Base-by-base conservation (phyloP, 2,113 vertebrate species). In the Oplegnathus fasciatus region DNA sequence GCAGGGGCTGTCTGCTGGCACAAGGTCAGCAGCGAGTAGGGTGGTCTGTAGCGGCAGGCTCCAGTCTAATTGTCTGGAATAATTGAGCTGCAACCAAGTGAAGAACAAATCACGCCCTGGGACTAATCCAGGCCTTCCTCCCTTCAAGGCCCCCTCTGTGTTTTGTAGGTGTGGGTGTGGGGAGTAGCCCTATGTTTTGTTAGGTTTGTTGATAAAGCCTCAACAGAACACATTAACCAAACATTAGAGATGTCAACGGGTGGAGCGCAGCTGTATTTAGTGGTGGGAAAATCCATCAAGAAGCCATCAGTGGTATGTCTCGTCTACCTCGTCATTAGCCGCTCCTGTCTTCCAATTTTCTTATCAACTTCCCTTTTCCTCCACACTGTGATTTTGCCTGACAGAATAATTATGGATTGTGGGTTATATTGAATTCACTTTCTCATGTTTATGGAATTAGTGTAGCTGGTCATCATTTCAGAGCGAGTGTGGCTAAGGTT, bases 31-130 rank as follows among this genome's bases (percentile, higher is more conserved):
- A 80, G 86, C 91, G 8, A 89, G 91, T 84, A 55, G 90, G 93
- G 94, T 95, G 94, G 94, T 94, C 93, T 75, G 28, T 20, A 70
- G 82, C 77, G 78, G 88, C 89, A 77, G 91, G 72, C 91, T 93
- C 91, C 89, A 89, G 89, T 88, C 91, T 94, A 93, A 94, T 95
- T 93, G 93, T 93, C 90, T 92, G 93, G 90, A 94, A 94, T 94
- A 93, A 94, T 93, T 94, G 92, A 92, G 89, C 90, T 91, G 88
- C 94, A 91, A 90, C 89, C 91, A 81, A 92, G 92, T 92, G 90
- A 82, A 93, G 93, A 91, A 88, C 80, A 89, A 92, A 92, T 93
- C 88, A 89, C 87, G 71, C 92, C 92, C 88, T 90, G 89, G 89
- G 92, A 88, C 91, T 93, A 93, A 93, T 93, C 89, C 81, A 75